Evolutionary conservation across 2,888 invertebrate species (phyloP).

Genomic region (Pharmacophagus antenor): DNA sequence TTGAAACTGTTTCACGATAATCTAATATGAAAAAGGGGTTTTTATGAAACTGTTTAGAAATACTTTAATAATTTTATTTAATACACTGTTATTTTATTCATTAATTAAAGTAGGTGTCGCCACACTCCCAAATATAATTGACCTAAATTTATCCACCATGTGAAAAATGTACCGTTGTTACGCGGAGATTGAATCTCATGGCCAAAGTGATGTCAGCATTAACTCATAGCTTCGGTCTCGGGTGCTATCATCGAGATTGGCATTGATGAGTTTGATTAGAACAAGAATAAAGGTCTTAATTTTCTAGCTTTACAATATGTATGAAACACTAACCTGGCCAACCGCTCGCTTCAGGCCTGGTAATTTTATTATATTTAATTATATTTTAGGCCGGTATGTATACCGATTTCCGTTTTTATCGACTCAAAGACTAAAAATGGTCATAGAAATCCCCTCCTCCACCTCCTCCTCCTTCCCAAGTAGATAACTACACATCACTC

Average conservation of each 20-base stretch:
- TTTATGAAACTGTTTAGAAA: not conserved
- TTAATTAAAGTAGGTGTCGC: slow-evolving; percentile 13
- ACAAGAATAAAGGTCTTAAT: not conserved
- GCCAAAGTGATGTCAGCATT: slow-evolving; percentile 28
- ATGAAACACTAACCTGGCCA: too few relatives aligned
- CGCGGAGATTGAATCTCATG: slow-evolving; percentile 30
- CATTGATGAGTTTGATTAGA: not conserved
- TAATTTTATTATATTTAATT: too few relatives aligned
- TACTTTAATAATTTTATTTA: not conserved
- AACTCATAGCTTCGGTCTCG: slow-evolving; percentile 21
- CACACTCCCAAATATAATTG: slow-evolving; percentile 23
- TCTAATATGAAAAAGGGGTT: too few relatives aligned
- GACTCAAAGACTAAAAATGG: too few relatives aligned
- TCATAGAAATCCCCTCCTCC: too few relatives aligned
- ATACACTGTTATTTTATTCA: slow-evolving; percentile 1
- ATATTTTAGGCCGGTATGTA: too few relatives aligned
- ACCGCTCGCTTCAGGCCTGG: too few relatives aligned
- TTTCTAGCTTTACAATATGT: too few relatives aligned
- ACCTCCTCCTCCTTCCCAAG: too few relatives aligned
- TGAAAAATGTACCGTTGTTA: slow-evolving; percentile 27
- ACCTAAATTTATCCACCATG: slow-evolving; percentile 26
- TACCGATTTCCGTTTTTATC: too few relatives aligned
- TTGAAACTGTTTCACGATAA: too few relatives aligned
- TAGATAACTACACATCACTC: too few relatives aligned
- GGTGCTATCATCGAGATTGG: slow-evolving; percentile 21